A percentile compares a stretch with the other conserved stretches of the same genome.
phyloP scores from a whole-genome alignment of 2,888 invertebrate species.

The Chloroclysta siterata region DNA sequence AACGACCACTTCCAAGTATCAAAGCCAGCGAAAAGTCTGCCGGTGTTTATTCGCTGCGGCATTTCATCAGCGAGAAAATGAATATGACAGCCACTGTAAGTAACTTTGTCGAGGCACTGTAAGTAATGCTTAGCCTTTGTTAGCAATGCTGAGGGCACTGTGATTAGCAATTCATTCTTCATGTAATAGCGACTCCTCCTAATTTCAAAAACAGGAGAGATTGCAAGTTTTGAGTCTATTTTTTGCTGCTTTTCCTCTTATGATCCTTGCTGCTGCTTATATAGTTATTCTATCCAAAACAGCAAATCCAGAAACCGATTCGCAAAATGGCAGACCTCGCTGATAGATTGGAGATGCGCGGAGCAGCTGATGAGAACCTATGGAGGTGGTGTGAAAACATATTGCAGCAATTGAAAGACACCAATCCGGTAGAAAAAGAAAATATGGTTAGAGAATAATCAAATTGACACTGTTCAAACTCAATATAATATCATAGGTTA shows the following conservation, averaged over 20 bases:
- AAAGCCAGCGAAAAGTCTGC: slow-evolving; percentile 58
- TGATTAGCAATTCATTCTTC: no score
- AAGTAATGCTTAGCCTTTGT: background rate
- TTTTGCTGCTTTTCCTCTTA: no score
- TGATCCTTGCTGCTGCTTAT: no score
- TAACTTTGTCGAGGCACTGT: slow-evolving; percentile 2
- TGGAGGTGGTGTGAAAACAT: slow-evolving; percentile 69
- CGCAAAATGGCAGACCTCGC: slow-evolving; percentile 62
- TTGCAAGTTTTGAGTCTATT: no score
- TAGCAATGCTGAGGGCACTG: background rate
- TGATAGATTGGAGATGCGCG: slow-evolving; percentile 63
- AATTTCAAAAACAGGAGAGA: no score
- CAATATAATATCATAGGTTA: no score
- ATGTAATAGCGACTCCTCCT: no score
- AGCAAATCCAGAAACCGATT: slow-evolving; percentile 57
- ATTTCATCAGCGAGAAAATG: slow-evolving; percentile 51
- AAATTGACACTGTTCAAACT: background rate
- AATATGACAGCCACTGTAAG: slow-evolving; percentile 47
- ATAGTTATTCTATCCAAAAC: background rate
- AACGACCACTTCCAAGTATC: slow-evolving; percentile 44
- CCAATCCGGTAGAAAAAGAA: background rate
- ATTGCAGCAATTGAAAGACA: slow-evolving; percentile 41
- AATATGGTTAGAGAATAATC: background rate
- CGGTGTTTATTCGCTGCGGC: slow-evolving; percentile 53
- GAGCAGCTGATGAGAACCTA: slow-evolving; percentile 70